Conservation (phyloP, 2,888 invertebrate species). For the Beris chalybata region DNA sequence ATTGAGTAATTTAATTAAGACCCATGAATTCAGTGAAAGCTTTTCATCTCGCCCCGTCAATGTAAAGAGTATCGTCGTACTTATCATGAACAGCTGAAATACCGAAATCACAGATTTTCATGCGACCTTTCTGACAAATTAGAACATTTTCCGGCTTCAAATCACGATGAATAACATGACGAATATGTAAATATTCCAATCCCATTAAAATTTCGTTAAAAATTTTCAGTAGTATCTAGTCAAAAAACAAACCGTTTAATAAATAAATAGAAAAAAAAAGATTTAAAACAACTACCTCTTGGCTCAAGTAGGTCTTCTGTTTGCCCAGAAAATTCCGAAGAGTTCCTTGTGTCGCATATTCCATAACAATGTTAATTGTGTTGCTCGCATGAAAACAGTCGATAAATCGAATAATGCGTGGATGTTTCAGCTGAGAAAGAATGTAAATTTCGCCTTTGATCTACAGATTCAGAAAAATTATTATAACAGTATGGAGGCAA, state of each 20-base stretch:
- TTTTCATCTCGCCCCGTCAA: not conserved
- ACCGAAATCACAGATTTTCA: conserved; percentile 41
- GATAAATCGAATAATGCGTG: conserved; percentile 50
- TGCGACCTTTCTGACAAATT: conserved; percentile 30
- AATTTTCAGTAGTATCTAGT: conserved; percentile 49
- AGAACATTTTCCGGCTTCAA: conserved; percentile 41
- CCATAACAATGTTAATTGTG: conserved; percentile 53
- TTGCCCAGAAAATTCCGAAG: conserved; percentile 45
- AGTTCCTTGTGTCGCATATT: conserved; percentile 51
- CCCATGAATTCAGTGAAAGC: no score
- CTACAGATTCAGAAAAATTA: not conserved
- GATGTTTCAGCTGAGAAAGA: conserved; percentile 52
- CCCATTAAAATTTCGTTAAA: conserved; percentile 56
- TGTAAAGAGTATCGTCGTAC: conserved; percentile 1
- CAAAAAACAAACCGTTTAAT: conserved; percentile 19
- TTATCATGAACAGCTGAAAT: conserved; percentile 46
- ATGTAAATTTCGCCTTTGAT: conserved; percentile 46
- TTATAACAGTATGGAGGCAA: not conserved
- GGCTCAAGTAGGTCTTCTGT: no score
- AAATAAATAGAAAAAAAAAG: conserved; percentile 12
- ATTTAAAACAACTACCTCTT: no score
- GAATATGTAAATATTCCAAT: conserved; percentile 53
- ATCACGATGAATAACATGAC: conserved; percentile 43
- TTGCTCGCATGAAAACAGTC: conserved; percentile 47
- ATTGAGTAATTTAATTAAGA: no score